Evolutionary conservation across 1,140 invertebrate species (phyloP), one percentile per base, ranked within the genome.

Genomic region (Achatina immaculata): DNA sequence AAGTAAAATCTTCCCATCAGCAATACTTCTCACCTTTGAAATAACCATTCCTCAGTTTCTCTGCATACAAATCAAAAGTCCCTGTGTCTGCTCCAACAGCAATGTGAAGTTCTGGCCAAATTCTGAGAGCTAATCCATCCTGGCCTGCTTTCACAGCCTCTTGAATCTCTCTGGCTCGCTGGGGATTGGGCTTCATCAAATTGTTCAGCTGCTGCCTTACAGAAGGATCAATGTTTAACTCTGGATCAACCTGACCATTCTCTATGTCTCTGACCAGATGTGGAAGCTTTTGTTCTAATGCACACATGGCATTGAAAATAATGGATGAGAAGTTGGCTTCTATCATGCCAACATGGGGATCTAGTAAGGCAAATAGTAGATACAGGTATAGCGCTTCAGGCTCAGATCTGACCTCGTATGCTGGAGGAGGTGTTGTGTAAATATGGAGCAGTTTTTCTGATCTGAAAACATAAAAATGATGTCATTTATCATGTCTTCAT

Each of bases 311-410:
- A 40, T 87, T 84, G 81, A 89, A 89, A 0, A 91, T 81, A 24
- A 90, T 81, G 36, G 90, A 90, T 21, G 89, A 84, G 84, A 91
- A 91, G 76, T 91, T 91, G 0, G 89, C 90, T 73, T 91, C 90
- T 16, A 91, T 82, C 82, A 87, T 87, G 19, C 90, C 90, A 16
- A 91, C 66, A 69, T 90, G 85, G 40, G 76, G 85, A 72, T 91
- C 89, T 72, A 84, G 85, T 38, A 91, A 69, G 38, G 85, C 89
- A 86, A 91, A 91, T 58, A 91, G 75, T 21, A 91, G 82, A 81
- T 91, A 89, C 16, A 91, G 51, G 82, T 91, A 91, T 21, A 90
- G 73, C 36, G 88, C 88, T 76, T 90, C 89, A 11, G 89, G 89
- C 80, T 91, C 90, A 31, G 83, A 83, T 21, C 86, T 42, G 77